Evolutionary conservation across 2,113 vertebrate species (phyloP).

Genomic region (Ursus arctos): DNA sequence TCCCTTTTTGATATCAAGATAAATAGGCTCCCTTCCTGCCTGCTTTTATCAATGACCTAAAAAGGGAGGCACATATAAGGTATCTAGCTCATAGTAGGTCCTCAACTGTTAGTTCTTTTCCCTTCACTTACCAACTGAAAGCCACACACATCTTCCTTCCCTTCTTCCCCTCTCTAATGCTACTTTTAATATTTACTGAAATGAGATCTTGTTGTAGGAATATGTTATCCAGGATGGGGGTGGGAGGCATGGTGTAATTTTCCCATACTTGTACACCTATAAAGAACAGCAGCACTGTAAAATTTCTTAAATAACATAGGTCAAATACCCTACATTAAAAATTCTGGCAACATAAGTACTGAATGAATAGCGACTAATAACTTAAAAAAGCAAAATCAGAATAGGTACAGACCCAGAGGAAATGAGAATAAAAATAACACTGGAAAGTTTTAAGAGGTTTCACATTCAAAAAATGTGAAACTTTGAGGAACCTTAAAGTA

Average conservation of each 20-base stretch:
- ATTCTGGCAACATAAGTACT: background rate
- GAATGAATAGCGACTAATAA: background rate
- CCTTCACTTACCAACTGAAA: constrained; percentile 13
- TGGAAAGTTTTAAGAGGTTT: constrained; percentile 17
- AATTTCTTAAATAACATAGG: background rate
- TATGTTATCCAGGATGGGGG: background rate
- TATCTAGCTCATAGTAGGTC: background rate
- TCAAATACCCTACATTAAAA: constrained; percentile 7
- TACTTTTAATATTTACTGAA: constrained; percentile 24
- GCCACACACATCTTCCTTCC: background rate
- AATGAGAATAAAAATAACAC: constrained; percentile 27
- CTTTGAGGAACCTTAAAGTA: background rate
- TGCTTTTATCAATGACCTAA: constrained; percentile 11
- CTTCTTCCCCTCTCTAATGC: background rate
- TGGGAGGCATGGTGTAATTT: background rate
- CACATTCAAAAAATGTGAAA: background rate
- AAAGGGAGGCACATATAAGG: background rate
- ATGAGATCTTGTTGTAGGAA: constrained; percentile 10
- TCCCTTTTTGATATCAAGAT: background rate
- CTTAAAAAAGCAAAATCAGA: background rate
- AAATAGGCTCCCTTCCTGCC: background rate
- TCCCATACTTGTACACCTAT: background rate
- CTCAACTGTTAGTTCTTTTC: constrained; percentile 13
- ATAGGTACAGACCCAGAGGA: background rate
- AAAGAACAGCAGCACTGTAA: background rate